Evolutionary conservation across 2,888 invertebrate species (phyloP), one percentile per base, ranked within the genome.

Genomic region (Stenoptilia bipunctidactyla): DNA sequence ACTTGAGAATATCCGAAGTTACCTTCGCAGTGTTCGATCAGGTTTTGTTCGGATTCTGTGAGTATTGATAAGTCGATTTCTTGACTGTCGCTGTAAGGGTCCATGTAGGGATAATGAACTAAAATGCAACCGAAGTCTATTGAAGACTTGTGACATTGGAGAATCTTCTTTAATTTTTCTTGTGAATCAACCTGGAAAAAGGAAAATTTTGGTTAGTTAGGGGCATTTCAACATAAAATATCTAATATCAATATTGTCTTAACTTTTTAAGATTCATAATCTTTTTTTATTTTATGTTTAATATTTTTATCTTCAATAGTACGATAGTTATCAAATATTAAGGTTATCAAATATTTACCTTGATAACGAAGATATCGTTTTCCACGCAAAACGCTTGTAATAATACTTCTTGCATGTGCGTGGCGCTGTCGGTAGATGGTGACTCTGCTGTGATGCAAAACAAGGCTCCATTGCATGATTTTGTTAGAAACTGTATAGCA

Each of bases 311-410:
- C n/a, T n/a, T n/a, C n/a, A n/a, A n/a, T n/a, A n/a, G n/a, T n/a
- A n/a, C n/a, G n/a, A n/a, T n/a, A n/a, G n/a, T n/a, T n/a, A n/a
- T n/a, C n/a, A n/a, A n/a, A n/a, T n/a, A n/a, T n/a, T n/a, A n/a
- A n/a, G n/a, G n/a, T n/a, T 20, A 3, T n/a, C 30, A 44, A 37
- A 54, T 52, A 61, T 51, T 75, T 65, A 90, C 90, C 80, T 91
- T 89, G 48, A 92, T 87, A 39, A 91, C 89, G 55, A 90, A 89
- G 56, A 92, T 92, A 50, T 89, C 91, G 46, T 92, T 91, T 66
- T 92, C 92, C 30, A 88, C 90, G 66, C 92, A 92, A 64, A 91
- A 92, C 0, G 92, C 92, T 57, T 92, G 91, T 25, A 92, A 73
- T 0, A 92, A 76, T 3, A 92, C 92, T 58, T 90, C 90, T 55